Evolutionary conservation across 2,797 vertebrate species (phyloP).

Genomic region (Pseudotriccus pelzelni): DNA sequence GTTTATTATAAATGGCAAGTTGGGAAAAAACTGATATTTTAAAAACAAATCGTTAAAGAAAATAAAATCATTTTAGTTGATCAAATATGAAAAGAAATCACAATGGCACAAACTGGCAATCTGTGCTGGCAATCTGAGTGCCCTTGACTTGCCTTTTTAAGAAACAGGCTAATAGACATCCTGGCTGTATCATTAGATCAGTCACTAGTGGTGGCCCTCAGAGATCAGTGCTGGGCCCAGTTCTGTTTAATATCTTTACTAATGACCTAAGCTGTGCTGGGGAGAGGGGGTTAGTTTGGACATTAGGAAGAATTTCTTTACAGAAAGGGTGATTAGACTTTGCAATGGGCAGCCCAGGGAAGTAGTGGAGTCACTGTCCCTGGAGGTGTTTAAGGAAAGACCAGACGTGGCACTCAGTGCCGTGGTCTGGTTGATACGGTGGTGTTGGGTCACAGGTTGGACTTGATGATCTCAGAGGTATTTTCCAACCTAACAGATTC

Average conservation of each 20-base stretch:
- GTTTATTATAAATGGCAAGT: slow-evolving; percentile 9
- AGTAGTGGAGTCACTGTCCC: background rate
- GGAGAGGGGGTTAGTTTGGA: background rate
- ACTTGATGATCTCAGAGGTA: background rate
- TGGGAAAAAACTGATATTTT: background rate
- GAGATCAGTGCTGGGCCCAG: background rate
- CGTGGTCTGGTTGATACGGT: background rate
- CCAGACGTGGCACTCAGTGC: background rate
- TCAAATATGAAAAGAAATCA: background rate
- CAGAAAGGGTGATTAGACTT: background rate
- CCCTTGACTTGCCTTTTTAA: background rate
- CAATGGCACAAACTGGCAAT: background rate
- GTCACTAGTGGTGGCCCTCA: background rate
- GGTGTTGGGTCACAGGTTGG: background rate
- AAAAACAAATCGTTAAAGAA: background rate
- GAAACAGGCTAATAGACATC: background rate
- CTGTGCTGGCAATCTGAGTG: background rate
- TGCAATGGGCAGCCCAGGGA: accelerated
- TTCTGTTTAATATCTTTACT: background rate
- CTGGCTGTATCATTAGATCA: background rate
- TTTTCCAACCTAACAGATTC: background rate
- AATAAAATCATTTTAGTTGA: background rate
- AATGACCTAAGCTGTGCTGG: accelerated
- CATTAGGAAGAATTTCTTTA: background rate
- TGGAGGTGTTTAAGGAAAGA: background rate